Conservation (phyloP, 2,888 invertebrate genomes). For the Seladonia tumulorum region DNA sequence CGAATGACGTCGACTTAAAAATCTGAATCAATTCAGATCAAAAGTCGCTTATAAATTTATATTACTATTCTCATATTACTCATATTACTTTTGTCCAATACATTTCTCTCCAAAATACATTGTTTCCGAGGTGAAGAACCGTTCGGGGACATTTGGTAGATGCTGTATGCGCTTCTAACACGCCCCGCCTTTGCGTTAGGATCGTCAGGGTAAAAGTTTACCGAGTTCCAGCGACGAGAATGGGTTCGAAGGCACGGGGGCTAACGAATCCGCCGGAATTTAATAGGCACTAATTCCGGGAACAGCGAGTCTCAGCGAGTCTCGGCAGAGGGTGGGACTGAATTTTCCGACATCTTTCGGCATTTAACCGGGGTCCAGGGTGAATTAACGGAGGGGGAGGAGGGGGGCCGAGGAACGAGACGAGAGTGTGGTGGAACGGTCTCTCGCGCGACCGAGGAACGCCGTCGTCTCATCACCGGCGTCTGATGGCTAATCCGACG, state of each 20-base stretch:
- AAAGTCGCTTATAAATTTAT: too few relatives aligned
- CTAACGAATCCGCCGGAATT: constrained; percentile 30
- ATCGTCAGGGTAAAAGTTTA: not conserved
- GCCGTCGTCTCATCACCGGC: constrained; percentile 38
- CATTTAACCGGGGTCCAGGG: not conserved
- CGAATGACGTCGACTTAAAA: not conserved
- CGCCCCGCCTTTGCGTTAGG: not conserved
- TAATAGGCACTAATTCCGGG: constrained; percentile 25
- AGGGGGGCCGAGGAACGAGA: not conserved
- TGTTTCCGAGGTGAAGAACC: not conserved
- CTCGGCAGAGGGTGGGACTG: not conserved
- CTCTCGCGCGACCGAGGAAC: not conserved
- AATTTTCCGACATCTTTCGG: constrained; percentile 38
- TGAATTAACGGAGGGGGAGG: constrained; percentile 28
- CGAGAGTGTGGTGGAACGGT: not conserved
- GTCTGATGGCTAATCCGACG: constrained; percentile 68
- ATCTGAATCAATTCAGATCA: not conserved
- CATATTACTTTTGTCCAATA: too few relatives aligned
- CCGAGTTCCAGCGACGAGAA: not conserved
- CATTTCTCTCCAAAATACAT: not conserved
- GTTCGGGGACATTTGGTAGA: not conserved
- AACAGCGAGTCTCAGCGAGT: constrained; percentile 5
- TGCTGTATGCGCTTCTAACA: not conserved
- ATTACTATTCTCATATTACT: too few relatives aligned
- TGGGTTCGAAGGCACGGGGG: not conserved